phyloP scores from a whole-genome alignment of 2,797 vertebrate genomes.

The Iguana delicatissima region DNA sequence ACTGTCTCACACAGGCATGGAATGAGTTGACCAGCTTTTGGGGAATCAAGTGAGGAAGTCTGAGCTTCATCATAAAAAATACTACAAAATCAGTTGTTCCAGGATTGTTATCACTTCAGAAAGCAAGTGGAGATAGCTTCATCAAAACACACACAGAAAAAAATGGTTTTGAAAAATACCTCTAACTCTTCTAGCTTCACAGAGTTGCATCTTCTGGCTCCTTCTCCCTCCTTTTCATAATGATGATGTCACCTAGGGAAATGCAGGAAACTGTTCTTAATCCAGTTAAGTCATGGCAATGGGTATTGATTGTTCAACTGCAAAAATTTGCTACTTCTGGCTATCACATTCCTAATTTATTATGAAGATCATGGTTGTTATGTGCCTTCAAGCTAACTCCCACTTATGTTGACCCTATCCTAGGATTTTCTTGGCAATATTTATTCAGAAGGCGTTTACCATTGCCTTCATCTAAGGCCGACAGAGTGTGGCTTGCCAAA shows the following conservation, averaged over 20 bases:
- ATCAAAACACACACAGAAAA: background rate
- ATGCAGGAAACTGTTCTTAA: background rate
- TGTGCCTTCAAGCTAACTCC: too few relatives aligned
- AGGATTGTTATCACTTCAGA: background rate
- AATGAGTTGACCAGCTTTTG: background rate
- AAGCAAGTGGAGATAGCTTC: background rate
- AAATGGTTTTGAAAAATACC: background rate
- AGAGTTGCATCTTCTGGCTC: background rate
- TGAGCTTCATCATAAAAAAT: background rate
- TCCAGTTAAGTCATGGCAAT: background rate
- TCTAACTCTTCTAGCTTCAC: background rate
- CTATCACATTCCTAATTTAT: background rate
- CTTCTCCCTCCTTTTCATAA: background rate
- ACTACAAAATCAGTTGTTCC: background rate
- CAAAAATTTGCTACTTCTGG: slow-evolving; percentile 37
- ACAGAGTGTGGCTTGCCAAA: too few relatives aligned
- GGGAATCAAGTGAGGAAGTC: background rate
- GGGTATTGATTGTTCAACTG: background rate
- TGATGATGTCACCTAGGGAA: background rate
- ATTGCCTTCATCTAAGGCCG: too few relatives aligned
- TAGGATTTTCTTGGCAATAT: too few relatives aligned
- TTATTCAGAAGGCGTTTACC: too few relatives aligned
- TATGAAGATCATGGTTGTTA: too few relatives aligned
- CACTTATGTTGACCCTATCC: too few relatives aligned
- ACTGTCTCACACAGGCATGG: background rate